These are phyloP conservation scores for Carassius gibelio DNA, from an alignment of 2,113 vertebrate species.

Conservation along the genomic window DNA sequence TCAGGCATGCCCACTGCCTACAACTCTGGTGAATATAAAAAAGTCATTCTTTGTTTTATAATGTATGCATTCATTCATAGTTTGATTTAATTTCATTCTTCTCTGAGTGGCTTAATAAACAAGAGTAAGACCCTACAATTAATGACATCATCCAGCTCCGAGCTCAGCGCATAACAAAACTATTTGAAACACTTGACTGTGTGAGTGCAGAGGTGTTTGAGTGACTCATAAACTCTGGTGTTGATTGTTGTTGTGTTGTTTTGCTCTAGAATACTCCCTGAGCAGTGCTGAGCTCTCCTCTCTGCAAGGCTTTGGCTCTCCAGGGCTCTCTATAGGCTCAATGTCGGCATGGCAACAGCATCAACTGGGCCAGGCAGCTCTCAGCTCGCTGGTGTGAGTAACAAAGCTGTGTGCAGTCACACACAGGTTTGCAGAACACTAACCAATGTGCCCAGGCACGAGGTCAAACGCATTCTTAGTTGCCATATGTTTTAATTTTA, in stretches of 20 bases:
- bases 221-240: constrained; percentile 55
- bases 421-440: constrained; percentile 42
- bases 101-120: not conserved
- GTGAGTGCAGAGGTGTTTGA: constrained; percentile 47
- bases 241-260: constrained; percentile 64
- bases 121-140: not conserved
- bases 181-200: not conserved
- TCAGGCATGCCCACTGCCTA: constrained; percentile 95
- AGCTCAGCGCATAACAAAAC: not conserved
- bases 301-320: constrained; percentile 94
- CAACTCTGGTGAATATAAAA: constrained; percentile 87
- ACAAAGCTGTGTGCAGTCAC: constrained; percentile 49
- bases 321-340: constrained; percentile 92
- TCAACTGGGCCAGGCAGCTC: constrained; percentile 90
- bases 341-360: constrained; percentile 99
- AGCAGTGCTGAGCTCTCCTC: constrained; percentile 93
- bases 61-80: not conserved
- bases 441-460: constrained; percentile 54
- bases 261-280: constrained; percentile 88
- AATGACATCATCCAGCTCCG: not conserved
- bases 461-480: not conserved
- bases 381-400: constrained; percentile 98
- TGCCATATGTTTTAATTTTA: not conserved
- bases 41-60: not conserved
- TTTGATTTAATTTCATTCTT: not conserved